Evolutionary conservation across 1,140 invertebrate species (phyloP).

Genomic region (Nomia melanderi): DNA sequence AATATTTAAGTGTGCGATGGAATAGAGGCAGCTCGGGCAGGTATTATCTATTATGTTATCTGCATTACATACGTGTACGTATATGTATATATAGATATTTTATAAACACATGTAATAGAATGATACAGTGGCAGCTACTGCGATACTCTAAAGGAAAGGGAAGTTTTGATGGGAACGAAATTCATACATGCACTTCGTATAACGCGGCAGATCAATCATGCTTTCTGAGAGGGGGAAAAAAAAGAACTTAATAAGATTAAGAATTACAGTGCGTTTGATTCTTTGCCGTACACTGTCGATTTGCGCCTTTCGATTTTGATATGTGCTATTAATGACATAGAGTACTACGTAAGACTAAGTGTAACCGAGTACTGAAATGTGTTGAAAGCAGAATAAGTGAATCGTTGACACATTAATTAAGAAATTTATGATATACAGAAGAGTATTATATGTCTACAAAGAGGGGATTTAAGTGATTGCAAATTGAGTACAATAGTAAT

Average conservation of each 20-base stretch:
- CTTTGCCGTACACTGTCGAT: slow-evolving; percentile 43
- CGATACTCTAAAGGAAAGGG: slow-evolving; percentile 42
- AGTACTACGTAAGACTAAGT: slow-evolving; percentile 33
- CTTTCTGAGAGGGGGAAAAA: slow-evolving; percentile 40
- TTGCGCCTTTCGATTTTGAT: slow-evolving; percentile 47
- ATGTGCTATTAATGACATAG: slow-evolving; percentile 39
- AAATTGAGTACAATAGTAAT: slow-evolving; percentile 5
- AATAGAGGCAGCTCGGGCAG: slow-evolving; percentile 75
- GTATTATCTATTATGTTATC: slow-evolving; percentile 71
- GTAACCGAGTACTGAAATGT: slow-evolving; percentile 25
- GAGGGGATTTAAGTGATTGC: slow-evolving; percentile 3
- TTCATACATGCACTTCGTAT: slow-evolving; percentile 51
- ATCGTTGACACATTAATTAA: slow-evolving; percentile 31
- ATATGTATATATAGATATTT: slow-evolving; percentile 69
- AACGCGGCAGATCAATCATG: slow-evolving; percentile 55
- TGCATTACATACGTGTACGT: slow-evolving; percentile 70
- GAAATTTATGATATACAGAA: slow-evolving; percentile 18
- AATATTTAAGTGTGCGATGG: slow-evolving; percentile 64
- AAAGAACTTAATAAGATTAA: slow-evolving; percentile 44
- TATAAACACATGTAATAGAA: slow-evolving; percentile 70
- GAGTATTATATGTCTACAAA: slow-evolving; percentile 2
- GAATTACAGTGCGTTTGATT: slow-evolving; percentile 35
- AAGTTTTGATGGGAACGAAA: neutral
- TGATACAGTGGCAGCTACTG: slow-evolving; percentile 53
- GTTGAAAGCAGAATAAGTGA: slow-evolving; percentile 13